A percentile compares a stretch with the other conserved stretches of the same genome.
These are phyloP conservation scores for Mesorhabditis belari DNA, from an alignment of 2,888 invertebrate species.

Conservation along the genomic window DNA sequence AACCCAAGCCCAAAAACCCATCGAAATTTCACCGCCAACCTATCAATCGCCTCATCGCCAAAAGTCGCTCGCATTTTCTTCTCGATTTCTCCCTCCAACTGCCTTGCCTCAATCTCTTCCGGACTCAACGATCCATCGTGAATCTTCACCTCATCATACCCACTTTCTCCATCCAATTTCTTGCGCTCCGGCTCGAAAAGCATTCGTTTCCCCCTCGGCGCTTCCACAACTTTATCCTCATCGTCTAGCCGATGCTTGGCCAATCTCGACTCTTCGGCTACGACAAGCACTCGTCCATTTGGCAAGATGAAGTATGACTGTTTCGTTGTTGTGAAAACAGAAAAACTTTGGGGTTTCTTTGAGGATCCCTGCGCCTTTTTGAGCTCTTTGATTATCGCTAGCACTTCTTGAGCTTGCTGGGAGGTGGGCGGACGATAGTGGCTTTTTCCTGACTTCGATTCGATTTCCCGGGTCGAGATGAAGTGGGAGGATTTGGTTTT, in stretches of 20 bases:
- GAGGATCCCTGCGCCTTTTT: neutral
- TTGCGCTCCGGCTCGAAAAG: too few species aligned
- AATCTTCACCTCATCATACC: neutral
- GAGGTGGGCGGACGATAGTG: neutral
- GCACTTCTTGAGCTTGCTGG: neutral
- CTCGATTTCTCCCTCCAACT: neutral
- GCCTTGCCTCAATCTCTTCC: neutral
- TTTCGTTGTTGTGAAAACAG: neutral
- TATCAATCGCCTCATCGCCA: neutral
- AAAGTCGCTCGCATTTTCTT: neutral
- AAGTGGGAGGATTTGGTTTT: neutral
- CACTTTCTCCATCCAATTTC: too few species aligned
- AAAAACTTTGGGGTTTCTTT: neutral
- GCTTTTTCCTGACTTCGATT: too few species aligned
- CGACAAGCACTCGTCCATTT: neutral
- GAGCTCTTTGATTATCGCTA: neutral
- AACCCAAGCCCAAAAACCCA: neutral
- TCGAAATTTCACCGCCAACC: too few species aligned
- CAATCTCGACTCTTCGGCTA: neutral
- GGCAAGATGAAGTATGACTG: neutral
- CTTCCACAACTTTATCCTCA: neutral
- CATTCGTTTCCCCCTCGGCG: neutral
- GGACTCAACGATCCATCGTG: neutral
- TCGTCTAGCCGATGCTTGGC: neutral
- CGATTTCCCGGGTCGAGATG: too few species aligned